Percentiles rank a stretch among this genome's conserved stretches.
These are phyloP conservation scores for Distichodus sexfasciatus DNA, from an alignment of 2,797 vertebrate genomes.

Conservation along the genomic window DNA sequence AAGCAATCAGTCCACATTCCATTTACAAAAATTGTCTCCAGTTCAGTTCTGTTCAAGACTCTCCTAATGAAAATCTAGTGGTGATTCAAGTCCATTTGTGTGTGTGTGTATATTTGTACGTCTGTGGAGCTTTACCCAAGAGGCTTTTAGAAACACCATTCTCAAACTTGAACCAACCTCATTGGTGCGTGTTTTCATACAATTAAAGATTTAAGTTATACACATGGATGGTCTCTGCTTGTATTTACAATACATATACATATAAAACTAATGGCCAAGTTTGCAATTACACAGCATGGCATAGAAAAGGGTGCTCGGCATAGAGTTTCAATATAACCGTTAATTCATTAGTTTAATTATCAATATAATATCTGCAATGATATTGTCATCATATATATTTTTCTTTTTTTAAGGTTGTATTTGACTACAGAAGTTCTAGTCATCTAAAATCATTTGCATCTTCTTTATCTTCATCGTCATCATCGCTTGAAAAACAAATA, in stretches of 20 bases:
- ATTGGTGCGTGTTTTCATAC: constrained; percentile 36
- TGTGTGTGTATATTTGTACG: constrained; percentile 1
- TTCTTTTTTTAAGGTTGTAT: constrained; percentile 22
- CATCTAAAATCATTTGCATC: constrained; percentile 42
- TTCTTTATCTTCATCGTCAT: background rate
- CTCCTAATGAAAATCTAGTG: constrained; percentile 36
- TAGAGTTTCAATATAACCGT: constrained; percentile 50
- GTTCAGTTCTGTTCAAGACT: constrained; percentile 24
- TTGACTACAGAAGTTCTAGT: constrained; percentile 35
- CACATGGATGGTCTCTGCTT: constrained; percentile 44
- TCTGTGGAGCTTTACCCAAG: background rate
- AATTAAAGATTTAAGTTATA: constrained; percentile 45
- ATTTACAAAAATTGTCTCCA: constrained; percentile 56
- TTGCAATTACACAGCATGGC: constrained; percentile 54
- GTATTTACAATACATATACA: constrained; percentile 55
- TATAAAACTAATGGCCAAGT: constrained; percentile 56
- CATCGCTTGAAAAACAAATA: constrained; percentile 36
- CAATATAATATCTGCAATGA: constrained; percentile 43
- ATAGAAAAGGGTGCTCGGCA: constrained; percentile 54
- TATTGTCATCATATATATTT: constrained; percentile 21
- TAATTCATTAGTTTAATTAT: constrained; percentile 3
- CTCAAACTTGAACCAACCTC: background rate
- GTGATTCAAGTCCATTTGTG: constrained; percentile 34
- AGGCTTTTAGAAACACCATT: background rate
- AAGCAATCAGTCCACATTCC: constrained; percentile 61